Conservation (phyloP, 2,113 vertebrate species). For the Dicrurus megarhynchus region DNA sequence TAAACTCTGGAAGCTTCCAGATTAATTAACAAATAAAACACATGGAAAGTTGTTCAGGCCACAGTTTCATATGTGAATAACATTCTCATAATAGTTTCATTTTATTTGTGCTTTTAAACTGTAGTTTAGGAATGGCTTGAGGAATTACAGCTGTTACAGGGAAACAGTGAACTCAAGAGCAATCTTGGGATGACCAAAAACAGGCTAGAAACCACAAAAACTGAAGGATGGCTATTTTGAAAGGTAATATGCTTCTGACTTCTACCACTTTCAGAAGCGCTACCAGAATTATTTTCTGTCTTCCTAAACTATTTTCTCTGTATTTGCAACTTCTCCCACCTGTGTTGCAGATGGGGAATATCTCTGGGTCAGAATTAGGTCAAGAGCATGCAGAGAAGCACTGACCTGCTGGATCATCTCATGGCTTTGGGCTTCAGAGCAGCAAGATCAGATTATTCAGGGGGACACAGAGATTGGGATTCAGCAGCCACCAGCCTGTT, state of each 20-base stretch:
- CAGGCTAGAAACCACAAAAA: not conserved
- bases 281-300: not conserved
- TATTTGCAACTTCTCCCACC: not conserved
- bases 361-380: not conserved
- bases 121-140: not conserved
- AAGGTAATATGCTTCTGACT: not conserved
- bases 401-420: not conserved
- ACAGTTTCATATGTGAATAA: not conserved
- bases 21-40: conserved; percentile 50
- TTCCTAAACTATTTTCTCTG: not conserved
- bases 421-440: not conserved
- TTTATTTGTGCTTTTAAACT: not conserved
- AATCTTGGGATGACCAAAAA: not conserved
- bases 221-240: not conserved
- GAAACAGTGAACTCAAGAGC: not conserved
- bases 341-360: not conserved
- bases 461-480: not conserved
- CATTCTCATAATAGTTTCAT: not conserved
- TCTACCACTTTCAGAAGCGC: not conserved
- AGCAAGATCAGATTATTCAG: not conserved
- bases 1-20: not conserved
- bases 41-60: not conserved
- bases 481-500: not conserved
- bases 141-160: not conserved
- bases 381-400: not conserved